phyloP scores from a whole-genome alignment of 92 coral and sea anemone genomes.

The Pocillopora meandrina region DNA sequence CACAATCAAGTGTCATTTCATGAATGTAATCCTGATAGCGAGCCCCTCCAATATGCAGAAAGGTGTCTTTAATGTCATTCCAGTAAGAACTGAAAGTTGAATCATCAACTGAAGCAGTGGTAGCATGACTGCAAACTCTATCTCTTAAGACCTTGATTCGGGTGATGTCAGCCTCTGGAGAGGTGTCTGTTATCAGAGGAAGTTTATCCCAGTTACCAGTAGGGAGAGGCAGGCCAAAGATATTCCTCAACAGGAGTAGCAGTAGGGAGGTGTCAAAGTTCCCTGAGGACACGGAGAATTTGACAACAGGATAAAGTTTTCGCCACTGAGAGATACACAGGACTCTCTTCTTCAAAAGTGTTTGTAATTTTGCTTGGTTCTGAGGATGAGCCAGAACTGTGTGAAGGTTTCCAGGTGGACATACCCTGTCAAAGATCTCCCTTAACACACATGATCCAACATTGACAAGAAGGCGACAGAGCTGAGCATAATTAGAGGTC shows the following conservation, averaged over 20 bases:
- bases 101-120: slow-evolving; percentile 20
- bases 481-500: slow-evolving; percentile 28
- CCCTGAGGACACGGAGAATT: slow-evolving; percentile 11
- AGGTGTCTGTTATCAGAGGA: slow-evolving; percentile 31
- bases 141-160: slow-evolving; percentile 34
- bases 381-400: not conserved
- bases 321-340: slow-evolving; percentile 32
- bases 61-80: slow-evolving; percentile 31
- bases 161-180: slow-evolving; percentile 29
- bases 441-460: slow-evolving; percentile 36
- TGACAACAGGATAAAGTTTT: slow-evolving; percentile 28
- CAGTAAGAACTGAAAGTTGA: slow-evolving; percentile 27
- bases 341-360: slow-evolving; percentile 6
- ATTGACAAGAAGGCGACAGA: slow-evolving; percentile 38
- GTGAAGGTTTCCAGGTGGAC: slow-evolving; percentile 31
- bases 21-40: slow-evolving; percentile 8
- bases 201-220: slow-evolving; percentile 26
- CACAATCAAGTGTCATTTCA: not conserved
- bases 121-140: slow-evolving; percentile 18
- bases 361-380: not conserved
- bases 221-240: slow-evolving; percentile 18
- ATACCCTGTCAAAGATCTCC: slow-evolving; percentile 31
- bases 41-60: slow-evolving; percentile 35
- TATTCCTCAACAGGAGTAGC: slow-evolving; percentile 33
- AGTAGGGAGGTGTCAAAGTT: slow-evolving; percentile 44